Conservation (phyloP, 2,797 vertebrate species). For the Neosilurus hyrtlii region DNA sequence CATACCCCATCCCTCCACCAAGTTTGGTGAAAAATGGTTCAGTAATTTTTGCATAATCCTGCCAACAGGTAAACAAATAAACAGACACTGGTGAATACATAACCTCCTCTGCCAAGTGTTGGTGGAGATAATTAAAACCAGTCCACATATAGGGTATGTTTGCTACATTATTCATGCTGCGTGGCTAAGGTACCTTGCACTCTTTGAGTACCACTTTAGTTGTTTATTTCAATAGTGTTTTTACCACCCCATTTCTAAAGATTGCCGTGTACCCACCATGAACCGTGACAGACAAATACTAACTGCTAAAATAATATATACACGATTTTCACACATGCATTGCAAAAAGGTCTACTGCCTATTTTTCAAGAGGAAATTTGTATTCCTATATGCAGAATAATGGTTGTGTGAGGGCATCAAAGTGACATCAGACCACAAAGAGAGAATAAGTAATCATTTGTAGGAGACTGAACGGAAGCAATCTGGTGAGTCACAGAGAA, state of each 20-base stretch:
- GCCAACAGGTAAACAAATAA: no score
- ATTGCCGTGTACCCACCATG: neutral
- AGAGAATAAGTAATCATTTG: conserved; percentile 32
- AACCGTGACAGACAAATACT: neutral
- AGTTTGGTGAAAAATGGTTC: no score
- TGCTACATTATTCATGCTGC: no score
- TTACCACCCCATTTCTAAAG: neutral
- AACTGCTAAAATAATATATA: neutral
- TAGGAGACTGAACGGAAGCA: conserved; percentile 20
- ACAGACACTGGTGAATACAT: no score
- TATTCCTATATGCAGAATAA: conserved; percentile 13
- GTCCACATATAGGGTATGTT: no score
- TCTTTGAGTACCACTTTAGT: no score
- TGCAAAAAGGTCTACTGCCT: neutral
- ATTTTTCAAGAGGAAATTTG: neutral
- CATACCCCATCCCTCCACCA: no score
- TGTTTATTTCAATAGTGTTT: neutral
- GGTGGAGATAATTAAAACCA: no score
- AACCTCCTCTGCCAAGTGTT: no score
- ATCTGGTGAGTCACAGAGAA: conserved; percentile 27
- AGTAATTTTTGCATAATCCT: no score
- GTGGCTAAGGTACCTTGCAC: no score
- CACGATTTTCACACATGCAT: neutral
- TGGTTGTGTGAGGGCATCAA: neutral
- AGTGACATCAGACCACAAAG: conserved; percentile 28